Evolutionary conservation across 2,113 vertebrate species (phyloP).

Genomic region (Myxocyprinus asiaticus): DNA sequence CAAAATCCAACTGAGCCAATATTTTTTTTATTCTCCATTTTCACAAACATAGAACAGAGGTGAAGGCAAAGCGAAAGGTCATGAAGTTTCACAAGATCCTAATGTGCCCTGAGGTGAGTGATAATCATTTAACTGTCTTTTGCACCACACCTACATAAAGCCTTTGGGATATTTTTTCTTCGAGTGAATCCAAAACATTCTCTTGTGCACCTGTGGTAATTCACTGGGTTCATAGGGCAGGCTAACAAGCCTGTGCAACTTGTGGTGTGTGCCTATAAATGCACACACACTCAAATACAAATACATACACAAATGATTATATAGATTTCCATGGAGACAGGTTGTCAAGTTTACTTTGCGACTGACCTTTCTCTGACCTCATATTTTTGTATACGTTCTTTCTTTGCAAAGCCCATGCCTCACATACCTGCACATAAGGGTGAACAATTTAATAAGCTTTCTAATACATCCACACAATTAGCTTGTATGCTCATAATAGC

Average conservation of each 20-base stretch:
- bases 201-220: constrained; percentile 35
- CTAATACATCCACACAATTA: too few relatives aligned
- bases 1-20: background rate
- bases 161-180: constrained; percentile 59
- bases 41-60: constrained; percentile 11
- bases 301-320: constrained; percentile 18
- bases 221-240: constrained; percentile 51
- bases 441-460: too few relatives aligned
- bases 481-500: too few relatives aligned
- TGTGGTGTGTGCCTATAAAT: constrained; percentile 37
- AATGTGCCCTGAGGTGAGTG: constrained; percentile 58
- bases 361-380: too few relatives aligned
- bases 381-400: too few relatives aligned
- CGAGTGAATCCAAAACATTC: constrained; percentile 58
- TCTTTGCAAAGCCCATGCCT: too few relatives aligned
- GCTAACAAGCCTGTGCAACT: constrained; percentile 54
- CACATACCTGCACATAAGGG: too few relatives aligned
- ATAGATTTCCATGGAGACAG: constrained; percentile 12
- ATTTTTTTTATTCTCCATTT: constrained; percentile 48
- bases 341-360: background rate
- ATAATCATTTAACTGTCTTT: constrained; percentile 73
- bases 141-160: constrained; percentile 55
- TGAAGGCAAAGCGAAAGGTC: constrained; percentile 49
- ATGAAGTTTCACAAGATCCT: constrained; percentile 64
- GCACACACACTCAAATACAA: constrained; percentile 3